These are phyloP conservation scores for Anomalospiza imberbis DNA, from an alignment of 2,797 vertebrate species.

Conservation along the genomic window DNA sequence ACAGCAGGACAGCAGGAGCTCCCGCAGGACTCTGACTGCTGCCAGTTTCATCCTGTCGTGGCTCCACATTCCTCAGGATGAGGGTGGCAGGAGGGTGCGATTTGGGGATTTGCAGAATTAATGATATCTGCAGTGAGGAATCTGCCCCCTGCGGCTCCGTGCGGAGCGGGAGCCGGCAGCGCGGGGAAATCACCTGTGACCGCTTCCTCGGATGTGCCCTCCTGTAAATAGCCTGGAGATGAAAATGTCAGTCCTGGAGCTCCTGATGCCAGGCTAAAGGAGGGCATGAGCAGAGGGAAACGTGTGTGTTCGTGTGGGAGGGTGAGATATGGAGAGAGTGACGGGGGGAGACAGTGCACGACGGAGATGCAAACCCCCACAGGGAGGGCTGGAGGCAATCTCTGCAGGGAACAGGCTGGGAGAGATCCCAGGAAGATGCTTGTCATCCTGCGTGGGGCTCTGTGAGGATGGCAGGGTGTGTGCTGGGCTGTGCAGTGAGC, in stretches of 20 bases:
- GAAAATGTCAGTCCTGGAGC: conserved; percentile 58
- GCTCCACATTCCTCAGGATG: background rate
- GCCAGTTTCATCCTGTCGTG: background rate
- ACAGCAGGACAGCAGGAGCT: background rate
- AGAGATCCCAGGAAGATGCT: background rate
- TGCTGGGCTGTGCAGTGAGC: background rate
- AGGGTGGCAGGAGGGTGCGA: background rate
- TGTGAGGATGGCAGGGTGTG: background rate
- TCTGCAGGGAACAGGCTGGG: rapidly evolving
- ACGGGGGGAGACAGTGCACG: background rate
- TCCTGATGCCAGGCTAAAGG: conserved; percentile 14
- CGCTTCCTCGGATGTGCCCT: background rate
- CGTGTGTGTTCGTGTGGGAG: background rate
- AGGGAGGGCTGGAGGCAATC: background rate
- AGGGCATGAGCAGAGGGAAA: background rate
- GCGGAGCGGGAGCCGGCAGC: background rate
- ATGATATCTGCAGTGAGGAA: conserved; percentile 23
- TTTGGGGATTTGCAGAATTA: conserved; percentile 42
- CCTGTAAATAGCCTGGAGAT: conserved; percentile 60
- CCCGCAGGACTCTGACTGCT: background rate
- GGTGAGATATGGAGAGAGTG: background rate
- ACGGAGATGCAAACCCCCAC: background rate
- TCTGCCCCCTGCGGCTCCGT: background rate
- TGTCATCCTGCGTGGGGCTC: rapidly evolving
- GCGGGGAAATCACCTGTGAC: conserved; percentile 39